Conservation (phyloP, 2,888 invertebrate species). For the Beris morrisii region DNA sequence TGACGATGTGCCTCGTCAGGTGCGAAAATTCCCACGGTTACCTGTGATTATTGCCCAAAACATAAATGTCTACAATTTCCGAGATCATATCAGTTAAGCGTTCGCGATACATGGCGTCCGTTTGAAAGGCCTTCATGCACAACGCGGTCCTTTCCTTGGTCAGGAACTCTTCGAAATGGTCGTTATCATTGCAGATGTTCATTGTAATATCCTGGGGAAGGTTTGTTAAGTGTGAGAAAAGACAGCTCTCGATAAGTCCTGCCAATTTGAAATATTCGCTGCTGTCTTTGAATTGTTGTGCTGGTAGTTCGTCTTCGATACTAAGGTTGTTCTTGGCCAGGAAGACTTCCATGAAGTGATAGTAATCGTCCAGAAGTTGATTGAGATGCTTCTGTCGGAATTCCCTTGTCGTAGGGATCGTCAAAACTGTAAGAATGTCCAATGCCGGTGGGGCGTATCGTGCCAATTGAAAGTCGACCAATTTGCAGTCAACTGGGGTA, state of each 20-base stretch:
- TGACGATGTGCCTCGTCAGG: not conserved
- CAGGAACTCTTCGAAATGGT: conserved; percentile 61
- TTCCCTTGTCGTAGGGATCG: conserved; percentile 56
- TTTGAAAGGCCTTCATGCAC: conserved; percentile 60
- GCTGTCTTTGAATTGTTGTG: conserved; percentile 55
- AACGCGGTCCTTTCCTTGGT: conserved; percentile 59
- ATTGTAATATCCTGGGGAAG: conserved; percentile 59
- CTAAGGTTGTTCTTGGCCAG: conserved; percentile 55
- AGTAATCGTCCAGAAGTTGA: conserved; percentile 62
- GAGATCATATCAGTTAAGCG: conserved; percentile 61
- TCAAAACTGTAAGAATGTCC: conserved; percentile 61
- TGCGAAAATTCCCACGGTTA: conserved; percentile 2
- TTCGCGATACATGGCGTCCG: conserved; percentile 57
- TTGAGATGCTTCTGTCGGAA: conserved; percentile 57
- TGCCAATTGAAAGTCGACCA: conserved; percentile 71
- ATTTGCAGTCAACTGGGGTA: conserved; percentile 60
- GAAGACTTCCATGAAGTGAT: conserved; percentile 56
- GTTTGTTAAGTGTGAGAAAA: conserved; percentile 61
- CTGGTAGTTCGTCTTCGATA: conserved; percentile 55
- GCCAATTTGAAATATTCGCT: conserved; percentile 58
- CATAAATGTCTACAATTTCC: conserved; percentile 60
- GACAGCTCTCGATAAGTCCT: conserved; percentile 60
- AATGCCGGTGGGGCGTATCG: conserved; percentile 68
- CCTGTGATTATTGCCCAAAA: conserved; percentile 36
- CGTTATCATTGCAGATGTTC: conserved; percentile 57